Base-by-base conservation (phyloP, 2,797 vertebrate species). In the Gallinago solitaria region DNA sequence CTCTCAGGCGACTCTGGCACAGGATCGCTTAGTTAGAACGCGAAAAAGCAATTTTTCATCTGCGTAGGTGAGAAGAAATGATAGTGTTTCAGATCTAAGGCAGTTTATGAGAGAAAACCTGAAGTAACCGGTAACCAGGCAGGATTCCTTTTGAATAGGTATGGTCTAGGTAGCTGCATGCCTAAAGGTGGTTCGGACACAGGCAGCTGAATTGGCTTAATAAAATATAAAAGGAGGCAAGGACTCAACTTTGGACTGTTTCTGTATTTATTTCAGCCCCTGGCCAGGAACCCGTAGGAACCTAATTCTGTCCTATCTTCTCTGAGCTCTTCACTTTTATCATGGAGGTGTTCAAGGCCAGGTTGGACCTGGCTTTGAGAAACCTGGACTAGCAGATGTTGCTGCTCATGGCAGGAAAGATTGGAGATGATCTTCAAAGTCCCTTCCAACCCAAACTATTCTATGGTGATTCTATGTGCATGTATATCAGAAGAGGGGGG, bases 201-300 rank as follows among this genome's bases (percentile, higher is more conserved):
- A 0, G 4, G 23, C 6, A 0, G n/a, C 24, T 39, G 24, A 13
- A 18, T 47, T 30, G 51, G 20, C 18, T 51, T 33, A 20, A 3
- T 16, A 12, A 32, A 12, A 1, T 41, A 6, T 12, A 23, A 24
- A 9, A 60, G 39, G 39, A 15, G 17, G 13, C 16, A 27, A 28
- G 20, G 28, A 27, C 8, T 1, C 0, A 8, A n/a, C 41, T 32
- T 48, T 8, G 48, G 13, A 23, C 51, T 53, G 0, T 19, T 9
- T 20, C 7, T 1, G 5, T 28, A 1, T n/a, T 37, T 24, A 30
- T 80, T 70, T 45, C 60, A 63, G n/a, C 53, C 12, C 21, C 35
- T 68, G 20, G 16, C 39, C 63, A 5, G 33, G n/a, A 12, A 19
- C 25, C 20, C 12, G 4, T 16, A 27, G 37, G 56, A 51, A 33